Evolutionary conservation across 2,113 vertebrate genomes (phyloP).

Genomic region (Gobiocypris rarus): DNA sequence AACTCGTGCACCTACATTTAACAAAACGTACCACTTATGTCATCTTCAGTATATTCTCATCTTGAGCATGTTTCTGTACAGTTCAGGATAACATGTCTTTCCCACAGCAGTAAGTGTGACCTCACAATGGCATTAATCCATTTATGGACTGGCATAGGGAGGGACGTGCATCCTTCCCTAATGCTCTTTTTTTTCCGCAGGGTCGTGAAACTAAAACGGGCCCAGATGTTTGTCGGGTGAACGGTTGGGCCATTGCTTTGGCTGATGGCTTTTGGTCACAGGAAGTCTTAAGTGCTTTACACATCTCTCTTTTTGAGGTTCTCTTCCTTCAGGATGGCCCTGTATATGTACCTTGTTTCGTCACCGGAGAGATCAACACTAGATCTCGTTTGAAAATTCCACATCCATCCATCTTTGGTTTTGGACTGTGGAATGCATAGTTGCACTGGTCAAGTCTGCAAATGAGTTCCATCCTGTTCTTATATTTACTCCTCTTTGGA

Average conservation of each 20-base stretch:
- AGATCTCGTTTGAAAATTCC: slow-evolving; percentile 68
- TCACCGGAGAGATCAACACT: slow-evolving; percentile 61
- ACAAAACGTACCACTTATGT: slow-evolving; percentile 83
- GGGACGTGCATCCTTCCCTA: neutral
- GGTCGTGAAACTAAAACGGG: slow-evolving; percentile 15
- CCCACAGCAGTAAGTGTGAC: slow-evolving; percentile 81
- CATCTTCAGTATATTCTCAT: slow-evolving; percentile 81
- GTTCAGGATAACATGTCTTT: slow-evolving; percentile 75
- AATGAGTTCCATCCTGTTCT: slow-evolving; percentile 67
- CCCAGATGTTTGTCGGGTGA: slow-evolving; percentile 10
- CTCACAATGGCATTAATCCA: slow-evolving; percentile 57
- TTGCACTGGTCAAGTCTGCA: slow-evolving; percentile 78
- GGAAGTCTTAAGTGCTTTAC: slow-evolving; percentile 47
- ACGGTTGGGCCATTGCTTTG: slow-evolving; percentile 21
- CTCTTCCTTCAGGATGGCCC: slow-evolving; percentile 25
- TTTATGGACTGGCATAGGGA: slow-evolving; percentile 14
- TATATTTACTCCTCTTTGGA: slow-evolving; percentile 62
- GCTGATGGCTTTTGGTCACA: slow-evolving; percentile 51
- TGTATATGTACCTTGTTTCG: slow-evolving; percentile 52
- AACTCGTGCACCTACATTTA: slow-evolving; percentile 83
- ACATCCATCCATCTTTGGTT: slow-evolving; percentile 89
- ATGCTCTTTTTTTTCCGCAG: neutral
- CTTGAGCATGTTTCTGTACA: slow-evolving; percentile 85
- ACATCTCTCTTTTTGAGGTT: slow-evolving; percentile 16
- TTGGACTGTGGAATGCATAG: slow-evolving; percentile 93